Evolutionary conservation across 2,888 invertebrate species (phyloP).

Genomic region (Xanthia icteritia): DNA sequence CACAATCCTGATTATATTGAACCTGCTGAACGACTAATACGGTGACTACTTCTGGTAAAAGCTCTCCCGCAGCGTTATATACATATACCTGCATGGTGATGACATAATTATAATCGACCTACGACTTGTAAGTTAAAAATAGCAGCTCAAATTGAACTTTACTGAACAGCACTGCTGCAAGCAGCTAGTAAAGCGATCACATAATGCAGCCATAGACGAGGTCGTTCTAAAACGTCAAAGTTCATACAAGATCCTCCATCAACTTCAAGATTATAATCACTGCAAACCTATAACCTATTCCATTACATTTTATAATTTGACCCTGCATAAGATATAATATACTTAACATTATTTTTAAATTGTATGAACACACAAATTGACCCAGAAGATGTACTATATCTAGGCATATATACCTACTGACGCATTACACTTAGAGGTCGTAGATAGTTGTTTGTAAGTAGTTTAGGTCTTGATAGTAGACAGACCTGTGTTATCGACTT

Average conservation of each 20-base stretch:
- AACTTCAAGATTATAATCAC: conserved; percentile 43
- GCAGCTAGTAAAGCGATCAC: not conserved
- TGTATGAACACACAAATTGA: not conserved
- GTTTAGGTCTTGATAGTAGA: not conserved
- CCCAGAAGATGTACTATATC: not conserved
- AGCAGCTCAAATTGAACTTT: not conserved
- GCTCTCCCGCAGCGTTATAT: not conserved
- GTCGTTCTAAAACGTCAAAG: conserved; percentile 39
- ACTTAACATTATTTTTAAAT: not conserved
- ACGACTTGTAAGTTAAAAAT: not conserved
- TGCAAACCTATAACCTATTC: conserved; percentile 1
- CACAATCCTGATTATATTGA: not conserved
- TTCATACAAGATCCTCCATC: conserved; percentile 37
- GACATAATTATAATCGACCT: not conserved
- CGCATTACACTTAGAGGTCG: not conserved
- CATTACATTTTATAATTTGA: conserved; percentile 9
- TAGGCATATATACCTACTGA: not conserved
- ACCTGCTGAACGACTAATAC: not conserved
- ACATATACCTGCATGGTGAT: too few species aligned
- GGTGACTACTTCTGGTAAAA: not conserved
- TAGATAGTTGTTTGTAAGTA: not conserved
- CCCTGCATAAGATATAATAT: not conserved
- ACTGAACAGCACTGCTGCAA: not conserved
- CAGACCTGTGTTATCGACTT: not conserved
- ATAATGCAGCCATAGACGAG: conserved; percentile 18